A percentile compares a stretch with the other conserved stretches of the same genome.
phyloP scores from a whole-genome alignment of 1,140 invertebrate species.

The Hormaphis cornu region DNA sequence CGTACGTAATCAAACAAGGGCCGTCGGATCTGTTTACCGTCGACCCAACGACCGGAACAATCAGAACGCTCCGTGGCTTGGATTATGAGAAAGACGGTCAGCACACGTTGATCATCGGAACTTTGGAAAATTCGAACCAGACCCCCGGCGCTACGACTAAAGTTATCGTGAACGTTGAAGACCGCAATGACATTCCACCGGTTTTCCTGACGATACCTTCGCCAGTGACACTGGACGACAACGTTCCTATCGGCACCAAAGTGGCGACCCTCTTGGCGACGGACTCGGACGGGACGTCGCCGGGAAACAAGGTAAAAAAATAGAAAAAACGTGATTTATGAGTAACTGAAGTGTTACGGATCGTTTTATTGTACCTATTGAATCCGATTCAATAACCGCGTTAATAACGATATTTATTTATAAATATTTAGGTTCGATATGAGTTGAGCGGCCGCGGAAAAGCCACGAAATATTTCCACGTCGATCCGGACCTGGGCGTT shows the following conservation, averaged over 20 bases:
- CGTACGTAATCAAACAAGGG: slow-evolving; percentile 73
- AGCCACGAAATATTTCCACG: slow-evolving; percentile 71
- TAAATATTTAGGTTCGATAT: slow-evolving; percentile 52
- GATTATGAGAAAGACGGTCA: slow-evolving; percentile 68
- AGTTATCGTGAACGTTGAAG: slow-evolving; percentile 66
- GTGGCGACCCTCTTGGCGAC: slow-evolving; percentile 67
- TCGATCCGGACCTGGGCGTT: slow-evolving; percentile 71
- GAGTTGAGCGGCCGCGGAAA: slow-evolving; percentile 71
- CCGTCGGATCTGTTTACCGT: slow-evolving; percentile 71
- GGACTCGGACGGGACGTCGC: slow-evolving; percentile 71
- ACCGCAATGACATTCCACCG: slow-evolving; percentile 72
- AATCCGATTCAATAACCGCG: too few species aligned
- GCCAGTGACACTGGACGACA: slow-evolving; percentile 73
- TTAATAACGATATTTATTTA: neutral
- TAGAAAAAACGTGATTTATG: neutral
- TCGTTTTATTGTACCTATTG: too few species aligned
- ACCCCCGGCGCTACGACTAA: slow-evolving; percentile 62
- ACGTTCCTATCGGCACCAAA: slow-evolving; percentile 65
- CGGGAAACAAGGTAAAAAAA: slow-evolving; percentile 67
- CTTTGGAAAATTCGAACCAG: slow-evolving; percentile 64
- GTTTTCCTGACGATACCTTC: slow-evolving; percentile 69
- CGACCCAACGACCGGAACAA: slow-evolving; percentile 63
- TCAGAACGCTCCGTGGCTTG: slow-evolving; percentile 62
- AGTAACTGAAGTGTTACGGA: neutral
- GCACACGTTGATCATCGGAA: slow-evolving; percentile 67